Percentiles rank a stretch among this genome's conserved stretches.
phyloP scores from a whole-genome alignment of 2,797 vertebrate genomes.

The Silurus lanzhouensis region DNA sequence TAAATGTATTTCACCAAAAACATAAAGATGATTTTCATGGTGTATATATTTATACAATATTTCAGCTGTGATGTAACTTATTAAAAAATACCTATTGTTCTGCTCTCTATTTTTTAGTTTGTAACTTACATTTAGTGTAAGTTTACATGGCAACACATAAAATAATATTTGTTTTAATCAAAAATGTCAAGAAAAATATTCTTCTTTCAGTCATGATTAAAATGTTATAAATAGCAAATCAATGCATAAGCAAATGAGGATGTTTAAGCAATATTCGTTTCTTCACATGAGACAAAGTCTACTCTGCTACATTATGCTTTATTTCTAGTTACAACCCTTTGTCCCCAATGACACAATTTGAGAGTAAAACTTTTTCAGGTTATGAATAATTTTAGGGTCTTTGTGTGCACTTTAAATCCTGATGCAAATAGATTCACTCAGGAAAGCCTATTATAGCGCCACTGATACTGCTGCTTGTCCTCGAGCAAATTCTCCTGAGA shows the following conservation, averaged over 20 bases:
- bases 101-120: background rate
- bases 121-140: background rate
- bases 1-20: background rate
- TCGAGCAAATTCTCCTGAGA: conserved; percentile 84
- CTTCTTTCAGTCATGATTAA: background rate
- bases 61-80: background rate
- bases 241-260: background rate
- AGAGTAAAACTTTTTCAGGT: conserved; percentile 8
- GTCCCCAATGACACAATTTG: conserved; percentile 17
- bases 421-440: conserved; percentile 19
- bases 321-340: background rate
- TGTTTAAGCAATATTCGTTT: background rate
- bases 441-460: conserved; percentile 11
- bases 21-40: background rate
- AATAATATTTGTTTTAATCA: background rate
- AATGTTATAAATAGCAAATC: background rate
- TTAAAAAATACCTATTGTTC: background rate
- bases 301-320: background rate
- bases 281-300: background rate
- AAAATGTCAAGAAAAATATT: background rate
- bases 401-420: conserved; percentile 10
- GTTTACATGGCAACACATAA: background rate
- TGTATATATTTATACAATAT: background rate
- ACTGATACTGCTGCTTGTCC: conserved; percentile 7
- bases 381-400: conserved; percentile 3